A percentile compares a stretch with the other conserved stretches of the same genome.
Conservation (phyloP, 2,888 invertebrate genomes). For the Heteromyza rotundicornis region DNA sequence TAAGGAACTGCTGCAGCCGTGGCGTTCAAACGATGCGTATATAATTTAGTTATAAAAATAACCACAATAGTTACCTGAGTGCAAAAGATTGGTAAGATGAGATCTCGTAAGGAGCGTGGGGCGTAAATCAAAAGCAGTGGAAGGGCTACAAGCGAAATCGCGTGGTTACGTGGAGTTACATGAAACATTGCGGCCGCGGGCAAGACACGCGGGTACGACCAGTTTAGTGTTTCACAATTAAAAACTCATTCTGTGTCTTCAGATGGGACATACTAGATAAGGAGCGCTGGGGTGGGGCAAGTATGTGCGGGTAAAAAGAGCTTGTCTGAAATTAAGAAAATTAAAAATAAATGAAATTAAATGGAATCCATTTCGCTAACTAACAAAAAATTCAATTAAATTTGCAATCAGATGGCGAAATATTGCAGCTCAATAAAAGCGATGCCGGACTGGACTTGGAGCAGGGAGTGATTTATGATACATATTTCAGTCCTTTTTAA, state of each 20-base stretch:
- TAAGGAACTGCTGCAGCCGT: constrained; percentile 36
- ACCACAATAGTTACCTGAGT: constrained; percentile 44
- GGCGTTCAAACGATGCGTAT: constrained; percentile 41
- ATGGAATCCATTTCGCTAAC: neutral
- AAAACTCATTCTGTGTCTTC: constrained; percentile 27
- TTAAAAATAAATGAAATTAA: constrained; percentile 46
- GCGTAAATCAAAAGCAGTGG: constrained; percentile 24
- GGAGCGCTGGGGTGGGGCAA: neutral
- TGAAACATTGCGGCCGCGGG: constrained; percentile 13
- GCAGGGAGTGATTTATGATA: too few species aligned
- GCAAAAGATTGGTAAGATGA: constrained; percentile 40
- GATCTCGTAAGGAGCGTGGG: constrained; percentile 39
- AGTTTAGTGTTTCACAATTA: constrained; percentile 26
- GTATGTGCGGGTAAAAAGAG: neutral
- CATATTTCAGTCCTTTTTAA: too few species aligned
- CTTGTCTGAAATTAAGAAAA: constrained; percentile 34
- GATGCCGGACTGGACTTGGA: too few species aligned
- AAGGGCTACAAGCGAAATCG: constrained; percentile 3
- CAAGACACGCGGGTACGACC: constrained; percentile 15
- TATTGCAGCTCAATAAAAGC: neutral
- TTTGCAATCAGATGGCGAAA: neutral
- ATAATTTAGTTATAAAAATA: constrained; percentile 61
- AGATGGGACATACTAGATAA: neutral
- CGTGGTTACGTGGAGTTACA: constrained; percentile 23
- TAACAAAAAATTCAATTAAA: neutral